Evolutionary conservation across 1,140 invertebrate genomes (phyloP).

Genomic region (Amphibalanus amphitrite): DNA sequence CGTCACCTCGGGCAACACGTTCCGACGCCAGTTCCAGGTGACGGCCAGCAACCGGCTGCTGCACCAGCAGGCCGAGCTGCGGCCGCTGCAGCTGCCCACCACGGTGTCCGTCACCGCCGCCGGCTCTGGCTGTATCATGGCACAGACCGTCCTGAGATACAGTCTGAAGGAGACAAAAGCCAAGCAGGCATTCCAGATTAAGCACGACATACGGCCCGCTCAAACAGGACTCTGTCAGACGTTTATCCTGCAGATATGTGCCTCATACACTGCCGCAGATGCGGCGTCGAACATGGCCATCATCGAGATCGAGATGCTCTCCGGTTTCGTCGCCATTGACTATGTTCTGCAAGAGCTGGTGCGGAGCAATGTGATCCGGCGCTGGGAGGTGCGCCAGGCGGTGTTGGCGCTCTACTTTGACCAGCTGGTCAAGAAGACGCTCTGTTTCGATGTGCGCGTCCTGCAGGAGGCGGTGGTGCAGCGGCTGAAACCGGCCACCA

Average conservation of each 20-base stretch:
- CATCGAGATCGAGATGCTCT: constrained; percentile 10
- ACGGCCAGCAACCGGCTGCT: too few species aligned
- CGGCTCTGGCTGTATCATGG: too few species aligned
- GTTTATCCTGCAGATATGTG: neutral
- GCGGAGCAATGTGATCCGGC: neutral
- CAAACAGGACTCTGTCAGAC: neutral
- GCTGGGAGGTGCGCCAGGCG: neutral
- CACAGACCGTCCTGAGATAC: neutral
- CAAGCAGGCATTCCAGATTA: neutral
- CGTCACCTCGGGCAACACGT: too few species aligned
- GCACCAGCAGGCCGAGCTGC: too few species aligned
- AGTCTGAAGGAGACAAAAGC: neutral
- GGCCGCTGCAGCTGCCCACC: too few species aligned
- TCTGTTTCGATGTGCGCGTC: constrained; percentile 6
- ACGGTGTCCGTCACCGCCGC: too few species aligned
- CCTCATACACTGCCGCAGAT: neutral
- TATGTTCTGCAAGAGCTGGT: constrained; percentile 2
- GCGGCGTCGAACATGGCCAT: constrained; percentile 9
- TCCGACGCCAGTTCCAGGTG: too few species aligned
- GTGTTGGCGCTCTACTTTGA: constrained; percentile 11
- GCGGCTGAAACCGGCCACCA: constrained; percentile 9
- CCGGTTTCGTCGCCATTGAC: constrained; percentile 4
- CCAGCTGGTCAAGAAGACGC: constrained; percentile 6
- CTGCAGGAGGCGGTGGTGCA: constrained; percentile 5
- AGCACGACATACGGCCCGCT: neutral